Evolutionary conservation across 2,113 vertebrate species (phyloP).

Genomic region (Oryzias celebensis): DNA sequence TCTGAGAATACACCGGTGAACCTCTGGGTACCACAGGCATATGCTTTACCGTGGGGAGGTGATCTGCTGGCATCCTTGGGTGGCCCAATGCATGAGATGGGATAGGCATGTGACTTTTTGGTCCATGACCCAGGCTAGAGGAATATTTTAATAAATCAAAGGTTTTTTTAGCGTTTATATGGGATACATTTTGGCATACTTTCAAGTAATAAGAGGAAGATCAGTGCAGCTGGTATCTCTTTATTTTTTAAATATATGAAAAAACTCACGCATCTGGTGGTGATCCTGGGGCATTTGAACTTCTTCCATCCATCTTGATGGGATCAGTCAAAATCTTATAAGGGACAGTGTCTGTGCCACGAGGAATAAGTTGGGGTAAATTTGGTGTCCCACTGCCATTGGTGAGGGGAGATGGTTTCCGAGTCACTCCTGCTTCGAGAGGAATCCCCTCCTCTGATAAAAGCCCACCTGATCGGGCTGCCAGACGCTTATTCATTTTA

Average conservation of each 20-base stretch:
- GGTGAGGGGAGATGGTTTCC: constrained; percentile 86
- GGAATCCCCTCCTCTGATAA: constrained; percentile 85
- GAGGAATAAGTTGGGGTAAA: constrained; percentile 88
- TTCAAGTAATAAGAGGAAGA: neutral
- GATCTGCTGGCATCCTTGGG: constrained; percentile 80
- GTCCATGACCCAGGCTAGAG: constrained; percentile 82
- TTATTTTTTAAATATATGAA: neutral
- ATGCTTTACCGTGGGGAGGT: constrained; percentile 86
- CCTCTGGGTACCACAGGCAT: constrained; percentile 85
- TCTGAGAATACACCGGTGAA: constrained; percentile 82
- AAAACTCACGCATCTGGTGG: constrained; percentile 89
- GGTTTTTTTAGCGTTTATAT: neutral
- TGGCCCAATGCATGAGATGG: constrained; percentile 82
- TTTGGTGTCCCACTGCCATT: constrained; percentile 85
- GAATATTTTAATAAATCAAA: constrained; percentile 1
- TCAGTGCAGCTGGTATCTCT: too few species aligned
- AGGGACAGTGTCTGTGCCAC: constrained; percentile 84
- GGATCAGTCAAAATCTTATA: constrained; percentile 87
- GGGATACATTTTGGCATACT: neutral
- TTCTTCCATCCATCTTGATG: constrained; percentile 87
- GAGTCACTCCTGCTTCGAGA: constrained; percentile 81
- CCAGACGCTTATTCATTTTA: constrained; percentile 96
- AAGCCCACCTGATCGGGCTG: constrained; percentile 82
- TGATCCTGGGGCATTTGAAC: constrained; percentile 88
- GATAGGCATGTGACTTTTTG: constrained; percentile 85